Evolutionary conservation across 2,888 invertebrate species (phyloP).

Genomic region (Drosophila melanocephala): DNA sequence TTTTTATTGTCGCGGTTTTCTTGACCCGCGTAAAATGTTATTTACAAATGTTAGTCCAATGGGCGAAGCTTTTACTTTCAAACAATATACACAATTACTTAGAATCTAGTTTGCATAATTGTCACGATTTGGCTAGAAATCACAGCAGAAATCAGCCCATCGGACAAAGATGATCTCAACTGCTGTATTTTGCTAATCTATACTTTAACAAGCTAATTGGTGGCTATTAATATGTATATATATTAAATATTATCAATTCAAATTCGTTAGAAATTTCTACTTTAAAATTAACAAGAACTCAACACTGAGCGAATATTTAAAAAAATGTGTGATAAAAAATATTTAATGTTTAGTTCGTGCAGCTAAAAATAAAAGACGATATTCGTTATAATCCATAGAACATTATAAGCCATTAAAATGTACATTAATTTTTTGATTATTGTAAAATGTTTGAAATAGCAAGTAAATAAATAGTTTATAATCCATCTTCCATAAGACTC

Average conservation of each 20-base stretch:
- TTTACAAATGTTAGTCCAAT: slow-evolving; percentile 14
- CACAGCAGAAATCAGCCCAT: slow-evolving; percentile 2
- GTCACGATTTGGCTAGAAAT: slow-evolving; percentile 13
- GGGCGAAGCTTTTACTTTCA: slow-evolving; percentile 68
- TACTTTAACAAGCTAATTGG: neutral
- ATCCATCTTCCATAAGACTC: neutral
- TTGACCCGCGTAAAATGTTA: slow-evolving; percentile 40
- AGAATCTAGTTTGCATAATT: slow-evolving; percentile 20
- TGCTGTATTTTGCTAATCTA: neutral
- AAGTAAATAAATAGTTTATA: neutral
- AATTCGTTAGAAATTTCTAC: neutral
- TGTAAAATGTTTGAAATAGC: too few species aligned
- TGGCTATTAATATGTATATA: neutral
- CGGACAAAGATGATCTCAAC: slow-evolving; percentile 24
- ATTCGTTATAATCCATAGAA: too few species aligned
- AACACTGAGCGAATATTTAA: neutral
- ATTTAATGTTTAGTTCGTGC: too few species aligned
- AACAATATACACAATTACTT: slow-evolving; percentile 43
- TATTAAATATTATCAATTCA: neutral
- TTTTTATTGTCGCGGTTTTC: slow-evolving; percentile 34
- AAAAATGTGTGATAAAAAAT: neutral
- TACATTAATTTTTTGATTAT: too few species aligned
- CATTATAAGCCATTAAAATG: too few species aligned
- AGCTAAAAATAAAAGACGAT: too few species aligned
- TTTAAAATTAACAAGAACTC: neutral